phyloP scores from a whole-genome alignment of 2,113 vertebrate genomes.

The Cranoglanis bouderius region DNA sequence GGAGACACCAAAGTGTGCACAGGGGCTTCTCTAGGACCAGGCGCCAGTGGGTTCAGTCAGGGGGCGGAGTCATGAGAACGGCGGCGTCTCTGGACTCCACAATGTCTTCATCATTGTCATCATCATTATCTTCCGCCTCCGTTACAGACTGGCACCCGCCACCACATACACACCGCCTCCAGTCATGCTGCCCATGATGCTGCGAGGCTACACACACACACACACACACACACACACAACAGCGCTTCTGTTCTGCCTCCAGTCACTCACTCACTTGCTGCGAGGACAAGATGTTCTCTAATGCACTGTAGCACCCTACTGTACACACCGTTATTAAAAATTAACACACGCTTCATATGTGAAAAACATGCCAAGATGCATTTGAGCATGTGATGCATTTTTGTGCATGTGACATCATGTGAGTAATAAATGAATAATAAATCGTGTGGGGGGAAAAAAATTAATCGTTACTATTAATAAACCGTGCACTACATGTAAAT shows the following conservation, averaged over 20 bases:
- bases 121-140: conserved; percentile 10
- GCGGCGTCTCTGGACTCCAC: neutral
- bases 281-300: conserved; percentile 25
- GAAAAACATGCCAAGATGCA: neutral
- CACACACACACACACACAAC: neutral
- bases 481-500: neutral
- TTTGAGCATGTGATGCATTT: neutral
- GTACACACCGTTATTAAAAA: neutral
- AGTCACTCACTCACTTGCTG: neutral
- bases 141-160: conserved; percentile 27
- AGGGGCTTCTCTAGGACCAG: neutral
- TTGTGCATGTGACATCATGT: neutral
- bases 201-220: neutral
- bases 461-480: neutral
- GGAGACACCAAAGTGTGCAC: neutral
- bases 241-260: conserved; percentile 14
- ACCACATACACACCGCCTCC: conserved; percentile 18
- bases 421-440: neutral
- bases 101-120: neutral
- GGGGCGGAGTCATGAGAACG: neutral
- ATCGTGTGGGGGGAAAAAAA: neutral
- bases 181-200: conserved; percentile 6
- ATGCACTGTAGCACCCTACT: neutral
- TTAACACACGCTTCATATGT: neutral
- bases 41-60: neutral